Evolutionary conservation across 2,113 vertebrate species (phyloP), one percentile per base, ranked within the genome.

Genomic region (Antigone vipio): DNA sequence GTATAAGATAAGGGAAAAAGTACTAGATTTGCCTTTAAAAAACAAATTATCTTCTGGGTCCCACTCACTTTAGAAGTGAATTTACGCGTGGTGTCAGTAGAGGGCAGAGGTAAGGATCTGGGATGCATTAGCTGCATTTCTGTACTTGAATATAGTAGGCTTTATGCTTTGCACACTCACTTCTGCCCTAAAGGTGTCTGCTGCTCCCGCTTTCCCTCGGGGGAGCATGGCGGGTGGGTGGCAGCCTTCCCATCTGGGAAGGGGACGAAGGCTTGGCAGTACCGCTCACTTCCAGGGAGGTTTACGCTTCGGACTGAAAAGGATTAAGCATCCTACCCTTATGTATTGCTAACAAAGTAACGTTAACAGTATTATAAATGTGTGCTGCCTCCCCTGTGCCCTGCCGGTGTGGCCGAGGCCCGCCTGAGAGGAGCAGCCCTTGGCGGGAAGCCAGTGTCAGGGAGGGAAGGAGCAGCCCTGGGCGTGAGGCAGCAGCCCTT

Each of bases 121-220:
- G 8, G 14, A 11, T 11, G 0, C 1, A 1, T 9, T 3, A 1
- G 0, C 24, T 3, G 15, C 30, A 0, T 63, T 52, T 49, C 9
- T 0, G 0, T 18, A 0, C 9, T 6, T 11, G 40, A 42, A 42
- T 42, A 42, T 42, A 42, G 40, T 42, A 42, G 40, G 40, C 40
- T 42, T 42, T 42, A 42, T 42, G 40, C 12, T 42, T 42, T 42
- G 40, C 40, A 42, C 40, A 42, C 40, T 42, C 40, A 42, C 40
- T 42, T 7, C 12, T 13, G 64, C 64, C 50, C 47, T 4, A 2
- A 15, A 7, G 20, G 21, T 5, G 12, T 5, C 24, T 2, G 45
- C 67, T 27, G 14, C 44, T 10, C 1, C 21, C 1, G 12, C 77
- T 0, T 7, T 5, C n/a, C 56, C 7, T 15, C 35, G 4, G 23